Evolutionary conservation across 2,113 vertebrate species (phyloP), one percentile per base, ranked within the genome.

Genomic region (Abramis brama): DNA sequence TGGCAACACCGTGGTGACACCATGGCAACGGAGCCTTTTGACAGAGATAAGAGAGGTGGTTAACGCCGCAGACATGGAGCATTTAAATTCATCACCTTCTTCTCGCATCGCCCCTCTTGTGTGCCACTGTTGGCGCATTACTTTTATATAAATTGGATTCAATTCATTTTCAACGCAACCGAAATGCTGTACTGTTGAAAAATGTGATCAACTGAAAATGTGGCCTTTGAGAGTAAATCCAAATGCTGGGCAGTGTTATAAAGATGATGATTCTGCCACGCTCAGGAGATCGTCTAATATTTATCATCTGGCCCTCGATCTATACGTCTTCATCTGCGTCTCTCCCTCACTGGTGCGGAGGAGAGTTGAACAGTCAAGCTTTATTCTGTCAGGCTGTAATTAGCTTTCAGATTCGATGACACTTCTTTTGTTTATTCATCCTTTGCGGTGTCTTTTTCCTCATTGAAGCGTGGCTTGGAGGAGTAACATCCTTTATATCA

Each of bases 1-100:
- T 89, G 89, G 89, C 84, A 89, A 89, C 89, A 86, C 86, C 80
- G 5, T 82, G 39, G 76, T 70, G 86, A 87, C 88, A 87, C 89
- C 85, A 89, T 86, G 86, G 88, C 86, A 89, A 87, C 88, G 21
- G 84, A 87, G 82, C 50, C 85, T 47, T 84, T 88, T 89, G 77
- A 85, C 86, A 78, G 78, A 86, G 89, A 87, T 88, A 89, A 89
- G 86, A 85, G 79, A 71, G 86, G 81, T 75, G 86, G 83, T 89
- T 89, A 87, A 33, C 64, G 45, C 82, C 2, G 71, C 76, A 73
- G 87, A 83, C 87, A 47, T 8, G 13, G 75, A 86, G 57, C 70
- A 50, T 82, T 89, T 87, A 55, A 85, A 89, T 87, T 86, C 83
- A 89, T 86, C 80, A 47, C 82, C 85, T 68, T 62, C 71, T 57